These are phyloP conservation scores for Leptopilina drosophilae DNA, from an alignment of 2,888 invertebrate genomes.

Conservation along the genomic window DNA sequence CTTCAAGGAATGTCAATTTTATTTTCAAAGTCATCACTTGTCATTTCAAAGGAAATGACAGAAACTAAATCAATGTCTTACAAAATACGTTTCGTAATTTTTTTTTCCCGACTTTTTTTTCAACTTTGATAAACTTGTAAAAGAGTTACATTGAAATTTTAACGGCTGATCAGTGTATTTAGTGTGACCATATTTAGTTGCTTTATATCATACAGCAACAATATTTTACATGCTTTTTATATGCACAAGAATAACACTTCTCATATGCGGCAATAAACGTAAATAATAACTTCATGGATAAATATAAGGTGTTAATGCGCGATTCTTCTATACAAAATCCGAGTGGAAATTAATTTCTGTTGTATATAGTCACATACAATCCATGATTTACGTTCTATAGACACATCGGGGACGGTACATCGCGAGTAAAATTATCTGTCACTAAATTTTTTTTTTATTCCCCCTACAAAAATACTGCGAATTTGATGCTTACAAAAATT, in stretches of 20 bases:
- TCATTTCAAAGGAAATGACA: too few relatives aligned
- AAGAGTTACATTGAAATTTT: background rate
- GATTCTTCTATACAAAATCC: slow-evolving; percentile 6
- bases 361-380: background rate
- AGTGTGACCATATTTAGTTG: background rate
- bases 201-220: background rate
- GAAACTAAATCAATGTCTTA: too few relatives aligned
- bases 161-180: background rate
- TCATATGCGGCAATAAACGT: slow-evolving; percentile 13
- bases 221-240: slow-evolving; percentile 7
- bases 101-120: too few relatives aligned
- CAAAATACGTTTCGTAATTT: too few relatives aligned
- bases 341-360: slow-evolving; percentile 19
- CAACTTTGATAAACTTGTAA: background rate
- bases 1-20: too few relatives aligned
- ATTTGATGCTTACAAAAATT: background rate
- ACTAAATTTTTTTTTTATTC: background rate
- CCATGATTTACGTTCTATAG: slow-evolving; percentile 24
- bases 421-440: background rate
- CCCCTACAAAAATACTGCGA: background rate
- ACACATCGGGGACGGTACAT: background rate
- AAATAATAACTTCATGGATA: slow-evolving; percentile 14
- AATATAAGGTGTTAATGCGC: slow-evolving; percentile 33
- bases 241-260: background rate
- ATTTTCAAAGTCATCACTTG: too few relatives aligned